Base-by-base conservation (phyloP, 2,113 vertebrate genomes). In the Heterochromis multidens region DNA sequence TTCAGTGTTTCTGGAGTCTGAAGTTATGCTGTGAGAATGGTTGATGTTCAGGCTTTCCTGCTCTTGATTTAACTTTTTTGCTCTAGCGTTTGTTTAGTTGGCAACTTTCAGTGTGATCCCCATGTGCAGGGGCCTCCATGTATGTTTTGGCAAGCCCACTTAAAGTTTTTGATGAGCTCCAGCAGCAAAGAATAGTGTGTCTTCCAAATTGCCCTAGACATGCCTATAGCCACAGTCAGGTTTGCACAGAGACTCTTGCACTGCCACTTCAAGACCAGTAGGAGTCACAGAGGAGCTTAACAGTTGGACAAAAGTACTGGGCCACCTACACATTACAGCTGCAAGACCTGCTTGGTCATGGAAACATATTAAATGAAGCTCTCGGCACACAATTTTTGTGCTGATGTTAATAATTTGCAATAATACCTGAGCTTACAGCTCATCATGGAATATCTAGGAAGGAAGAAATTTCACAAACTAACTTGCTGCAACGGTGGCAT, bases 401-500 rank as follows among this genome's bases (percentile, higher is more conserved):
- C 40, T 49, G 16, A 72, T 19, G 40, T 49, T 72, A 1, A 25
- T 49, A 27, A 10, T 70, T 43, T 49, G 46, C 27, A 49, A 70
- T 29, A 49, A 70, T 70, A 49, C 1, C 13, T 63, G n/a, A 63
- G 29, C 3, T 49, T 29, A 46, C 17, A 25, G 23, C n/a, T 70
- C 1, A 29, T 49, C 10, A 16, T 29, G 25, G 0, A 72, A 72
- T 72, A 21, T 54, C 19, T 54, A 8, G 3, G 19, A 54, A 21
- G 52, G 19, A 72, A 17, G 65, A 27, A 40, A 70, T 46, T 70
- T 3, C 0, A 0, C 16, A 72, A 49, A 49, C 4, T 19, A 23
- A 70, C 40, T 29, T 27, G 14, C 27, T 70, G 23, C 40, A 70
- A 46, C 0, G 29, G 40, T 7, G 25, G 19, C 40, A 72, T 70